phyloP scores from a whole-genome alignment of 2,113 vertebrate species.

The Protomyctophum bolini region DNA sequence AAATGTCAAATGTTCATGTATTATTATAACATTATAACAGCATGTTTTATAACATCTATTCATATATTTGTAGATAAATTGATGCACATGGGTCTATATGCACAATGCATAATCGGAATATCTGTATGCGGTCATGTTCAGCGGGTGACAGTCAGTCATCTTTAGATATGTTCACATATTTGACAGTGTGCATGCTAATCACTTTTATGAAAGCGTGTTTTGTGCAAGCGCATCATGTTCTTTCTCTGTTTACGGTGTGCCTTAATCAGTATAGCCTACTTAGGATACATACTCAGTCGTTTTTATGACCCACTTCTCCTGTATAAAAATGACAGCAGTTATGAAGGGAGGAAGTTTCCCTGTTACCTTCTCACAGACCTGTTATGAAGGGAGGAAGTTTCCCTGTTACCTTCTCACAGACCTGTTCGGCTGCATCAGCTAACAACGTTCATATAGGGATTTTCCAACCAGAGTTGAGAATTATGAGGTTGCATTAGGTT shows the following conservation, averaged over 20 bases:
- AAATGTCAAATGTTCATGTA: too few relatives aligned
- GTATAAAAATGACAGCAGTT: slow-evolving; percentile 19
- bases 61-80: background rate
- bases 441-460: background rate
- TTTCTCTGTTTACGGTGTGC: slow-evolving; percentile 5
- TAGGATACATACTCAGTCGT: slow-evolving; percentile 9
- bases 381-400: slow-evolving; percentile 17
- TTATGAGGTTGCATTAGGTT: slow-evolving; percentile 10
- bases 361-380: slow-evolving; percentile 26
- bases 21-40: background rate
- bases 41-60: background rate
- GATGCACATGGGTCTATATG: background rate
- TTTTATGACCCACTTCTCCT: slow-evolving; percentile 6
- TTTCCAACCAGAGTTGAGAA: slow-evolving; percentile 23
- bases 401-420: slow-evolving; percentile 27
- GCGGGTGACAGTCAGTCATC: slow-evolving; percentile 54
- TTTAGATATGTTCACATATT: slow-evolving; percentile 36
- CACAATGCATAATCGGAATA: too few relatives aligned
- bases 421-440: slow-evolving; percentile 13
- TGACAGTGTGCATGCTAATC: slow-evolving; percentile 64
- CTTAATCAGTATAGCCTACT: slow-evolving; percentile 13
- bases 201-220: slow-evolving; percentile 54
- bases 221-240: slow-evolving; percentile 59
- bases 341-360: slow-evolving; percentile 18
- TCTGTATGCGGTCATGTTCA: background rate